Evolutionary conservation across 2,797 vertebrate genomes (phyloP).

Genomic region (Fratercula arctica): DNA sequence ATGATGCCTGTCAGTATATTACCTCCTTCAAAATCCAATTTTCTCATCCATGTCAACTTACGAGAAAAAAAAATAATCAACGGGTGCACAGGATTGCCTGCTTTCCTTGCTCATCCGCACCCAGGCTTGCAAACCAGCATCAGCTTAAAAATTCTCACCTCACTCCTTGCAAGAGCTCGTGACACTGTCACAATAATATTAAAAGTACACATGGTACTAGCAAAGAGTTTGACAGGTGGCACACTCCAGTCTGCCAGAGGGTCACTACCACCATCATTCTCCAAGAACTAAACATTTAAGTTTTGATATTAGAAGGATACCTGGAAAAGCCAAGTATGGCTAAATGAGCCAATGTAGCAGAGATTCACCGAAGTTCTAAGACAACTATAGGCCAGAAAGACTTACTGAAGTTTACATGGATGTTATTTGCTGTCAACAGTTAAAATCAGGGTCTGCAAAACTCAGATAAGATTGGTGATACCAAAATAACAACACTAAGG

Average conservation of each 20-base stretch:
- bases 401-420: background rate
- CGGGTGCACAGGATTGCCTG: background rate
- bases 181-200: background rate
- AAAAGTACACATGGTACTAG: background rate
- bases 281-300: background rate
- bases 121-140: background rate
- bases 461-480: background rate
- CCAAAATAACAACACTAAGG: background rate
- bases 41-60: background rate
- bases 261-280: background rate
- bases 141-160: background rate
- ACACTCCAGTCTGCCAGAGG: background rate
- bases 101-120: background rate
- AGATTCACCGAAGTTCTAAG: background rate
- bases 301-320: background rate
- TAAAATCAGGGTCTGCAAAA: background rate
- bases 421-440: background rate
- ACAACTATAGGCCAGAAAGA: background rate
- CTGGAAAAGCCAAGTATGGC: background rate
- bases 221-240: background rate
- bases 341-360: background rate
- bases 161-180: accelerated
- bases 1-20: background rate
- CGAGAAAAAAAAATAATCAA: background rate
- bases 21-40: background rate